Base-by-base conservation (phyloP, 1,140 invertebrate genomes). In the Drosophila sp. region DNA sequence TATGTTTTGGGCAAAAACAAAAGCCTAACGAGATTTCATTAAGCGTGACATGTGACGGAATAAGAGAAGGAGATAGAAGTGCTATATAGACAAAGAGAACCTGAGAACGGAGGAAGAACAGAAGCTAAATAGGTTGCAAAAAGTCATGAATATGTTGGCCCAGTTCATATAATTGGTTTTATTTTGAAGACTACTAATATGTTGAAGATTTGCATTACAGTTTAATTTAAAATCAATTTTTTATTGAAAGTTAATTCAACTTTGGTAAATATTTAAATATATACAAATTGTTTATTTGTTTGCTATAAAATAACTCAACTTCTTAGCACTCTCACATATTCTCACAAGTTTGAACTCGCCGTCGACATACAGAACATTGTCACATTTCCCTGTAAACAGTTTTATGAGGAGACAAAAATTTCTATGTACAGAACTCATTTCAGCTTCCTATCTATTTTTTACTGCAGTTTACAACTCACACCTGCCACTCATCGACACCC, bases 21-120 rank as follows among this genome's bases (percentile, higher is more conserved):
- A 78, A 78, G 58, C 63, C 61, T 61, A 87, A 86, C 75, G 72
- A 82, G 78, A 51, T 86, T 75, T 78, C 74, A 76, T 69, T 57
- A 34, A 53, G 27, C 48, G 13, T 14, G 53, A 72, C 21, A 72
- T 59, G 65, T 54, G 58, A 59, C 14, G n/a, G 9, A 32, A 18
- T 32, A 14, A 25, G 16, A 6, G n/a, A 41, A 14, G 63, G n/a
- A 62, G 41, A 38, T 7, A 14, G 8, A 80, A 73, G 63, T 70
- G 25, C 4, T 16, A 27, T 14, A 36, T 7, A 4, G 36, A 40
- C 11, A 8, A 1, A 21, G 6, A n/a, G 4, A 69, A 9, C 7
- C 16, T 16, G 36, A 13, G 9, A 40, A 7, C 4, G 16, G 3
- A 58, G 41, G 27, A 9, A 27, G 18, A 8, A 21, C 25, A 29